These are phyloP conservation scores for Ichneumon xanthorius DNA, from an alignment of 2,888 invertebrate genomes.

Conservation along the genomic window DNA sequence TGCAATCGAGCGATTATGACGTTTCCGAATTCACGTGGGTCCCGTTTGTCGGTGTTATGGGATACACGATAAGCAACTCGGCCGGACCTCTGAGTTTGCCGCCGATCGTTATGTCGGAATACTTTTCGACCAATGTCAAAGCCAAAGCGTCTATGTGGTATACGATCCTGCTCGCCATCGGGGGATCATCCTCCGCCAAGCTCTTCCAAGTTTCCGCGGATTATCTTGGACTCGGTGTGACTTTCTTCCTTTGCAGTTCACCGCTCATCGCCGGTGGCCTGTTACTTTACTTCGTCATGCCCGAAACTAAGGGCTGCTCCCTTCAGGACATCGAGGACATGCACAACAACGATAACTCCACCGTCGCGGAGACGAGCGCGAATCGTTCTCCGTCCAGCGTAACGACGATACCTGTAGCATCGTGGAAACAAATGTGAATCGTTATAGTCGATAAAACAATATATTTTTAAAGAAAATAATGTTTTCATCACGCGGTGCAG, in stretches of 20 bases:
- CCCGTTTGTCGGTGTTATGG: background rate
- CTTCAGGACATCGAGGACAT: slow-evolving; percentile 11
- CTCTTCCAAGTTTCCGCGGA: slow-evolving; percentile 46
- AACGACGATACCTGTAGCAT: background rate
- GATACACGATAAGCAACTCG: slow-evolving; percentile 16
- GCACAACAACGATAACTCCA: background rate
- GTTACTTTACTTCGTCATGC: slow-evolving; percentile 50
- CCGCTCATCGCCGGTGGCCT: slow-evolving; percentile 30
- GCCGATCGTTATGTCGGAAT: slow-evolving; percentile 63
- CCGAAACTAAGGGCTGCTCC: slow-evolving; percentile 61
- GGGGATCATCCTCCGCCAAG: slow-evolving; percentile 21
- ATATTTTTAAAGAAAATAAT: too few species aligned
- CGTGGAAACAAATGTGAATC: background rate
- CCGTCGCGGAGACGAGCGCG: too few species aligned
- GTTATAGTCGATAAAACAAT: too few species aligned
- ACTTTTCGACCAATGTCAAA: slow-evolving; percentile 68
- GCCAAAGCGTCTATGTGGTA: slow-evolving; percentile 58
- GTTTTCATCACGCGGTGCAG: too few species aligned
- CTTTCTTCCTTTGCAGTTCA: slow-evolving; percentile 56
- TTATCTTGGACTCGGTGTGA: slow-evolving; percentile 22
- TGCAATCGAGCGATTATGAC: slow-evolving; percentile 3
- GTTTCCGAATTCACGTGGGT: slow-evolving; percentile 1
- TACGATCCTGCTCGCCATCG: background rate
- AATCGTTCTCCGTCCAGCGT: background rate
- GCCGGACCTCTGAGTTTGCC: slow-evolving; percentile 63